Evolutionary conservation across 2,113 vertebrate genomes (phyloP).

Genomic region (Platichthys stellatus): DNA sequence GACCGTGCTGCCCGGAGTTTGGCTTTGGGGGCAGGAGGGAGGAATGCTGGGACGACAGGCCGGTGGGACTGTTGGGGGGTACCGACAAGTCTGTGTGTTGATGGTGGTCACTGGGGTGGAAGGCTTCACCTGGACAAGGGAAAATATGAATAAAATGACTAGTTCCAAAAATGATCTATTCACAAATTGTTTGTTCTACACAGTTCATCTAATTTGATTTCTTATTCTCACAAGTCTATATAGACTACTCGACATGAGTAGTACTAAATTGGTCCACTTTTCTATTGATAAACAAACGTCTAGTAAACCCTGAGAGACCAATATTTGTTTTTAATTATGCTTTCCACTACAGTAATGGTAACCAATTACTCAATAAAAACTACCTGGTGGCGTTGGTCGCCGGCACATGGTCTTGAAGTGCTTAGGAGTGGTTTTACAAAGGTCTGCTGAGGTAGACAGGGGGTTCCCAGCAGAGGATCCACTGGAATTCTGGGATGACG

Average conservation of each 20-base stretch:
- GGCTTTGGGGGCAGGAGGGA: conserved; percentile 87
- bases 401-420: conserved; percentile 95
- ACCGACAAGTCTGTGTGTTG: conserved; percentile 95
- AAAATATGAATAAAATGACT: conserved; percentile 15
- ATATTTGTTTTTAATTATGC: no score
- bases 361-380: no score
- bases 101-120: conserved; percentile 93
- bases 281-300: no score
- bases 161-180: background rate
- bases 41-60: conserved; percentile 91
- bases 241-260: no score
- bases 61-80: conserved; percentile 97
- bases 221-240: no score
- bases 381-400: conserved; percentile 90
- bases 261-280: no score
- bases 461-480: conserved; percentile 80
- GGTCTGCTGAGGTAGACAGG: conserved; percentile 92
- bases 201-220: no score
- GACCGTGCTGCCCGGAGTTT: conserved; percentile 84
- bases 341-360: no score
- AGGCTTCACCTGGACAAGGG: conserved; percentile 84
- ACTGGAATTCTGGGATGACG: conserved; percentile 83
- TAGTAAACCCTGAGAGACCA: no score
- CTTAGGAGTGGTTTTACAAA: conserved; percentile 92
- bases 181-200: no score